Base-by-base conservation (phyloP, 2,888 invertebrate genomes). In the Argyresthia albistria region DNA sequence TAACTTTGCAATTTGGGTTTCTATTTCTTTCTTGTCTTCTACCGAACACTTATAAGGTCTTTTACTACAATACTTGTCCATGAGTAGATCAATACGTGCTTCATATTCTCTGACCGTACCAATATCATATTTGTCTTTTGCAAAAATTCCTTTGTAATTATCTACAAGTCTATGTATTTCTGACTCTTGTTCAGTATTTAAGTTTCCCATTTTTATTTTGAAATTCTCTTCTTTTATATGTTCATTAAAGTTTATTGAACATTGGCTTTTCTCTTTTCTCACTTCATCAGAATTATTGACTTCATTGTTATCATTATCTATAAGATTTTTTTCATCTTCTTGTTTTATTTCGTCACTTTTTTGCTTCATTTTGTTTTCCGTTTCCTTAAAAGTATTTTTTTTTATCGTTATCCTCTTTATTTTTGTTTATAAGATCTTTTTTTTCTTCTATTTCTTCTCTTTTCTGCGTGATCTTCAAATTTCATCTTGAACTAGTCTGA, bases 81-180 rank as follows among this genome's bases (percentile, higher is more conserved):
- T 16, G 4, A 54, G 16, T 39, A 57, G 15, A 12, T 57, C 57
- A 36, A 57, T 57, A 8, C 48, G 53, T 12, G 57, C 57, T 54
- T 57, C 55, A 57, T 57, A 55, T 9, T 47, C 58, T 43, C 14
- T 45, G 3, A 58, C 56, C 10, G 47, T 56, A 0, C 56, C 58
- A 39, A 56, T 53, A 11, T 58, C 58, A 43, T 56, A 58, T 54
- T 57, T 55, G 47, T 53, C 57, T 42, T 56, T 50, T 43, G 45
- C 51, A 52, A 35, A 35, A 11, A 52, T 35, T 8, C 42, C 12
- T 46, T 52, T 47, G 35, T 47, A 48, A 12, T 16, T 52, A n/a
- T 46, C 46, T 16, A 46, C 36, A 9, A 46, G 16, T 16, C 37
- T 39, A 25, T 52, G 8, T 8, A 46, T 52, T 42, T 25, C 10